A percentile compares a stretch with the other conserved stretches of the same genome.
These are phyloP conservation scores for Recurvirostra avosetta DNA, from an alignment of 2,113 vertebrate species.

Conservation along the genomic window DNA sequence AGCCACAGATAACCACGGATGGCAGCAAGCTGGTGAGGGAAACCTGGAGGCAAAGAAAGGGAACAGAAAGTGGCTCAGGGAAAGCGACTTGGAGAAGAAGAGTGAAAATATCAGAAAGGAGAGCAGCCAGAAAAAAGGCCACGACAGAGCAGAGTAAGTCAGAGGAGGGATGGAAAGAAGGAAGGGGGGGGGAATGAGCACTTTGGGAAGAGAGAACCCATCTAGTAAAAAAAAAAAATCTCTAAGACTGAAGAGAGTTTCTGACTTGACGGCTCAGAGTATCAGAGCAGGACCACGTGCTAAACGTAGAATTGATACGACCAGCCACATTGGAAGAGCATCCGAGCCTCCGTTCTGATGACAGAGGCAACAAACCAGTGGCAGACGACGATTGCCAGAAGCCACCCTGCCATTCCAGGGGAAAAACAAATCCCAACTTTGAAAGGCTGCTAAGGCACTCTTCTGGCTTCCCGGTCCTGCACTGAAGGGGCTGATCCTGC, in stretches of 20 bases:
- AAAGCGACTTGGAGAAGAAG: background rate
- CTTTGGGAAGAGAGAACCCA: background rate
- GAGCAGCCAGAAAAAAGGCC: background rate
- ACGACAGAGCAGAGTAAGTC: background rate
- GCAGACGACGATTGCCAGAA: background rate
- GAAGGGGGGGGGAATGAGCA: background rate
- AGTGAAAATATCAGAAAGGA: background rate
- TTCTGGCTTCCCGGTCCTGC: background rate
- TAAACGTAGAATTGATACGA: accelerated
- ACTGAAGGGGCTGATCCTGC: background rate
- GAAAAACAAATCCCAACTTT: background rate
- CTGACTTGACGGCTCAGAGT: background rate
- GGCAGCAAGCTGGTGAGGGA: background rate
- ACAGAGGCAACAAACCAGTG: background rate
- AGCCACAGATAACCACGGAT: background rate
- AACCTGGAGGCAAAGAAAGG: background rate
- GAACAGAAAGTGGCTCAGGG: background rate
- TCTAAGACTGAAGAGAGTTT: background rate
- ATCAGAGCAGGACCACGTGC: background rate
- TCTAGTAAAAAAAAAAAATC: background rate
- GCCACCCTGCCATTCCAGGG: background rate
- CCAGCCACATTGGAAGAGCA: accelerated
- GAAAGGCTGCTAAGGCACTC: background rate
- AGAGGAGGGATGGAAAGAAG: background rate
- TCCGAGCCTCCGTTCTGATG: background rate